A percentile compares a stretch with the other conserved stretches of the same genome.
Evolutionary conservation across 2,113 vertebrate species (phyloP).

Genomic region (Pipa parva): DNA sequence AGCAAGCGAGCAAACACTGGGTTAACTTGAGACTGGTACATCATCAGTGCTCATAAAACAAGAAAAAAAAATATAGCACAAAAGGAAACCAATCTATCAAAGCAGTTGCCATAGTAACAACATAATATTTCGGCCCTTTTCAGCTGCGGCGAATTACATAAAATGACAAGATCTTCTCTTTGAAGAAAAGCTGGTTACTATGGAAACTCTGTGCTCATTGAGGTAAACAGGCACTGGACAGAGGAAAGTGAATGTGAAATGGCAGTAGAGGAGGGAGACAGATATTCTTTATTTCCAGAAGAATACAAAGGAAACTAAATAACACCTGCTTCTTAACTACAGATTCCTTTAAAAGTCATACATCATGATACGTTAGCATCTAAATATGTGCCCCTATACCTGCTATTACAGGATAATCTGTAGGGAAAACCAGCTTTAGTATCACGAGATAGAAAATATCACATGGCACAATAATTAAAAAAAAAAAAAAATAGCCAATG

Average conservation of each 20-base stretch:
- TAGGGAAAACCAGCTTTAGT: background rate
- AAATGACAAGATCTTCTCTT: slow-evolving; percentile 99
- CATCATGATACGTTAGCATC: too few relatives aligned
- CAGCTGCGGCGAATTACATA: slow-evolving; percentile 99
- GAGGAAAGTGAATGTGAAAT: slow-evolving; percentile 45
- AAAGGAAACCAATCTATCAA: slow-evolving; percentile 82
- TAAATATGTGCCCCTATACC: too few relatives aligned
- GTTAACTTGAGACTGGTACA: slow-evolving; percentile 52
- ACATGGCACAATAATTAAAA: background rate
- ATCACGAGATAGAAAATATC: background rate
- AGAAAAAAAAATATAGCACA: slow-evolving; percentile 70
- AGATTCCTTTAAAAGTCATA: too few relatives aligned
- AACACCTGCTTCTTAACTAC: too few relatives aligned
- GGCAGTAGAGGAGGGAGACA: slow-evolving; percentile 2
- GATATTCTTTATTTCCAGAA: background rate
- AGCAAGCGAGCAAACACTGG: slow-evolving; percentile 8
- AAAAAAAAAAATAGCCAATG: background rate
- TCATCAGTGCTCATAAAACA: slow-evolving; percentile 65
- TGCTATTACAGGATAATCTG: too few relatives aligned
- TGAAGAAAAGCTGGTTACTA: slow-evolving; percentile 91
- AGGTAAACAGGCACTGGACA: slow-evolving; percentile 73
- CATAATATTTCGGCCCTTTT: slow-evolving; percentile 97
- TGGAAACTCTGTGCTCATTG: slow-evolving; percentile 74
- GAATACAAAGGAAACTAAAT: too few relatives aligned
- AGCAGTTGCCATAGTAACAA: slow-evolving; percentile 94